phyloP scores from a whole-genome alignment of 2,888 invertebrate genomes.

The Hyles lineata region DNA sequence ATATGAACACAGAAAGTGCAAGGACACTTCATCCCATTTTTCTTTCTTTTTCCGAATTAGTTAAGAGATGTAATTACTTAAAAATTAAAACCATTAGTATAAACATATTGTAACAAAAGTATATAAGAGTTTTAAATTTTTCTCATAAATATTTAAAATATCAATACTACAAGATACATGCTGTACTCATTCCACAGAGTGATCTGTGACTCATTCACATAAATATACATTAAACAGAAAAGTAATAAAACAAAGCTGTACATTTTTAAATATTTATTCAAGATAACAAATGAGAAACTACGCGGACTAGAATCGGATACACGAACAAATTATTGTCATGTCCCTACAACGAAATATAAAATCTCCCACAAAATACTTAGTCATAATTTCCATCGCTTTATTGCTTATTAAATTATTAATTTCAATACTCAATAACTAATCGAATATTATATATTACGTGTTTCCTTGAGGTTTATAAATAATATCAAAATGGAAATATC shows the following conservation, averaged over 20 bases:
- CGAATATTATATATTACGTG: not conserved
- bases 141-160: no score
- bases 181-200: no score
- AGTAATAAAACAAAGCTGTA: not conserved
- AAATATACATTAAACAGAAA: not conserved
- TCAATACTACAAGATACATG: no score
- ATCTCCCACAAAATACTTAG: not conserved
- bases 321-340: slow-evolving; percentile 3
- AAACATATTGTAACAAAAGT: no score
- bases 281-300: slow-evolving; percentile 9
- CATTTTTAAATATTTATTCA: slow-evolving; percentile 6
- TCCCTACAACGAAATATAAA: not conserved
- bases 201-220: no score
- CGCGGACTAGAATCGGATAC: slow-evolving; percentile 13
- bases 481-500: slow-evolving; percentile 6
- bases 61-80: no score
- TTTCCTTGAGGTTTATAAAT: not conserved
- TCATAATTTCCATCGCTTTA: not conserved
- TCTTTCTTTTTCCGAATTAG: no score
- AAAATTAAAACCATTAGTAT: no score
- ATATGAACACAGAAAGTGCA: no score
- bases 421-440: not conserved
- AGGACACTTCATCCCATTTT: no score
- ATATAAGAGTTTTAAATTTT: no score
- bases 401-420: not conserved